Evolutionary conservation across 2,888 invertebrate species (phyloP).

Genomic region (Leucoptera coffeella): DNA sequence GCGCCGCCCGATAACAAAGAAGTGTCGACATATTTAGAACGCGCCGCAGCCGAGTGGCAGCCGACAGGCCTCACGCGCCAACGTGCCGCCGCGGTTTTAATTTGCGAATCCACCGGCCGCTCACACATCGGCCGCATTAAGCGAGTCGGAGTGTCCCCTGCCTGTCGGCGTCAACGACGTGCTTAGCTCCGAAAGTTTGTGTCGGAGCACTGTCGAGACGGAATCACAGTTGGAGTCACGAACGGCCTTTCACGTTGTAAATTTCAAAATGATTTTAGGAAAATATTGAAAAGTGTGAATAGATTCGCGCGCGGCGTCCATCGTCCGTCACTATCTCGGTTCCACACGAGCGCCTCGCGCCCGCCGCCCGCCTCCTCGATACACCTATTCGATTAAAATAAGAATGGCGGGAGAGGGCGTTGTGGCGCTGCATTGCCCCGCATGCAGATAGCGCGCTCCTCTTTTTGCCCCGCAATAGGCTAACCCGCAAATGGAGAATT

Average conservation of each 20-base stretch:
- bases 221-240: no score
- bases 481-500: background rate
- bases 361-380: slow-evolving; percentile 28
- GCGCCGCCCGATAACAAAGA: slow-evolving; percentile 47
- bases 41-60: slow-evolving; percentile 42
- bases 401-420: slow-evolving; percentile 45
- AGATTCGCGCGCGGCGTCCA: slow-evolving; percentile 25
- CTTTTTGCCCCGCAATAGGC: background rate
- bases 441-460: background rate
- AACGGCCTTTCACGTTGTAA: slow-evolving; percentile 4
- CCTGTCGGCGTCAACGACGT: no score
- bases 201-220: no score
- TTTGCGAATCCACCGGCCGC: slow-evolving; percentile 44
- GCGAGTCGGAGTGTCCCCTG: no score
- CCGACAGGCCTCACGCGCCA: slow-evolving; percentile 21
- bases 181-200: no score
- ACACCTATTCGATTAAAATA: slow-evolving; percentile 42
- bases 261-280: background rate
- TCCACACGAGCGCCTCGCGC: slow-evolving; percentile 32
- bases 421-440: slow-evolving; percentile 10
- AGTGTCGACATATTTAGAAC: slow-evolving; percentile 52
- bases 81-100: slow-evolving; percentile 43
- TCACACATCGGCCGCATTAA: no score
- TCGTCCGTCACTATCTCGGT: slow-evolving; percentile 42
- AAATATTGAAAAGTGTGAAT: slow-evolving; percentile 34